These are phyloP conservation scores for Propithecus deckenii DNA, from an alignment of 2,797 vertebrate species.

Conservation along the genomic window DNA sequence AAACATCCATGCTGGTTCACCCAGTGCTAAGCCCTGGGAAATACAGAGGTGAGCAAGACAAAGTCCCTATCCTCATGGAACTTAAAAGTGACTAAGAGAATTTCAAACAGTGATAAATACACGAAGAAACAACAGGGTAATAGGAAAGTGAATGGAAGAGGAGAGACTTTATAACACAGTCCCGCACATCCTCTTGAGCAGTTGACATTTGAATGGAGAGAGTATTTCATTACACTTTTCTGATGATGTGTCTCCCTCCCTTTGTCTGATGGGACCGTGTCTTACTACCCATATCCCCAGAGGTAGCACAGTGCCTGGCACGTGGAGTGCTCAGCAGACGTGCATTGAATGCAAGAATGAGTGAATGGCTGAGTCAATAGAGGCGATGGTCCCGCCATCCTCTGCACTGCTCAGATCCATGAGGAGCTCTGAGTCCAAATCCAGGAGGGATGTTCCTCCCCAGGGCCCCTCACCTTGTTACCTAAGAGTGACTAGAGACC, in stretches of 20 bases:
- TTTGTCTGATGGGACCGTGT: background rate
- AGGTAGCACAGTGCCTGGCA: background rate
- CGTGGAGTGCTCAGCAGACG: background rate
- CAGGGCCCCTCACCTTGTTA: background rate
- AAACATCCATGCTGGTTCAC: background rate
- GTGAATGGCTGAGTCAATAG: fast-evolving
- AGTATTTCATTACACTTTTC: background rate
- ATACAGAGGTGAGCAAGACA: background rate
- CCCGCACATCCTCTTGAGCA: background rate
- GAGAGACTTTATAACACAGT: background rate
- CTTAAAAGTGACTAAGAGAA: background rate
- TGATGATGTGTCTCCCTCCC: background rate
- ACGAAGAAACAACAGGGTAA: background rate
- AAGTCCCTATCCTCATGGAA: background rate
- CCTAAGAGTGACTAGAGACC: background rate
- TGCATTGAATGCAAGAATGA: background rate
- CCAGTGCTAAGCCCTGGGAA: background rate
- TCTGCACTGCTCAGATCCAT: background rate
- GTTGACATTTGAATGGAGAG: background rate
- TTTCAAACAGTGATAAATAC: background rate
- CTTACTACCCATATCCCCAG: background rate
- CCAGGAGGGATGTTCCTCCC: background rate
- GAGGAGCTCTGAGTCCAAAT: background rate
- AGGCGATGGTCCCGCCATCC: background rate
- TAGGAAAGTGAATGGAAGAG: background rate